phyloP scores from a whole-genome alignment of 64 coral and sea anemone species.

The Montipora foliosa region DNA sequence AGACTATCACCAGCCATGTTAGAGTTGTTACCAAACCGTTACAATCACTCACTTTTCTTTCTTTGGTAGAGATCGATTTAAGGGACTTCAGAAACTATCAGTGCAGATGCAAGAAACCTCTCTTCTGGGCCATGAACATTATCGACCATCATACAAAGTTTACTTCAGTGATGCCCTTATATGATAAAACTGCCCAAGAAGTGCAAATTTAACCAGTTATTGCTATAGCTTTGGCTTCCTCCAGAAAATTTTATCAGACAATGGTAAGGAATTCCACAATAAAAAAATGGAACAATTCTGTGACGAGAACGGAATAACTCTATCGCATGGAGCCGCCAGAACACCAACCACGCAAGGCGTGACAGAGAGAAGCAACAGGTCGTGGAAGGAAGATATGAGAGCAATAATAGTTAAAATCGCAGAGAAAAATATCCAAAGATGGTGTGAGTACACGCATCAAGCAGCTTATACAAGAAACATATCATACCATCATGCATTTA shows the following conservation, averaged over 20 bases:
- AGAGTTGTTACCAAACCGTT: not conserved
- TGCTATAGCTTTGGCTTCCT: not conserved
- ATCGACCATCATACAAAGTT: constrained; percentile 27
- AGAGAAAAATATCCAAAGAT: not conserved
- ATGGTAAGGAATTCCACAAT: constrained; percentile 13
- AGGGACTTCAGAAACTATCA: constrained; percentile 18
- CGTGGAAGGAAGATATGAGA: constrained; percentile 26
- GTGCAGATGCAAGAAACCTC: not conserved
- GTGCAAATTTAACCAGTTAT: not conserved
- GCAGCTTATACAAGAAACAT: not conserved
- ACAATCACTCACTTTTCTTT: not conserved
- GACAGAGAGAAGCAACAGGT: not conserved
- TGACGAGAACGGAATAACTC: not conserved
- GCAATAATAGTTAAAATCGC: not conserved
- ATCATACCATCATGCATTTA: not conserved
- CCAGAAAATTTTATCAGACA: not conserved
- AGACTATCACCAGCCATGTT: too few relatives aligned
- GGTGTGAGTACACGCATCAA: not conserved
- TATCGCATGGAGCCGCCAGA: not conserved
- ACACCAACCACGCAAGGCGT: constrained; percentile 12
- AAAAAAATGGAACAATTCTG: not conserved
- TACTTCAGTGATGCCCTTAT: not conserved
- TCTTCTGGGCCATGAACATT: not conserved
- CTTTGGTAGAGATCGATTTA: not conserved
- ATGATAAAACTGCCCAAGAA: not conserved